These are phyloP conservation scores for Papilio polytes DNA, from an alignment of 1,140 invertebrate genomes.

Conservation along the genomic window DNA sequence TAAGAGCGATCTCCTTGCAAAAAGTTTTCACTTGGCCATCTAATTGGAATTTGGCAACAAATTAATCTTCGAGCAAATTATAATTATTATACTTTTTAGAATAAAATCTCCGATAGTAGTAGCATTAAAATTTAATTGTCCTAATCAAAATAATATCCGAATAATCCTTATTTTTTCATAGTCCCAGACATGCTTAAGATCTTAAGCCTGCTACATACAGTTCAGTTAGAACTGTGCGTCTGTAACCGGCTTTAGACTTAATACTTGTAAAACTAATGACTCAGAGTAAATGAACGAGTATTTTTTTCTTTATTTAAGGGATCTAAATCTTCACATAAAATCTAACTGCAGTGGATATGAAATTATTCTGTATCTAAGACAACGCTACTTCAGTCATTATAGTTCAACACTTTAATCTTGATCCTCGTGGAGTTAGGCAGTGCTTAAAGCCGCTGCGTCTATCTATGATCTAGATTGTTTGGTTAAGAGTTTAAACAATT, in stretches of 20 bases:
- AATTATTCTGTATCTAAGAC: not conserved
- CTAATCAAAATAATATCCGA: not conserved
- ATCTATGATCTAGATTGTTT: conserved; percentile 21
- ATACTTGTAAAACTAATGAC: too few species aligned
- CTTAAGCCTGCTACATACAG: too few species aligned
- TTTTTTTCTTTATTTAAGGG: too few species aligned
- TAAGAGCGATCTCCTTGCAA: conserved; percentile 9
- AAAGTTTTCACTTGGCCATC: conserved; percentile 16
- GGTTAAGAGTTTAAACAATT: conserved; percentile 7
- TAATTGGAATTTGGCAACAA: conserved; percentile 27
- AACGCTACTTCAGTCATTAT: conserved; percentile 16
- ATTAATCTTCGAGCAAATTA: conserved; percentile 15
- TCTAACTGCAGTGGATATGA: too few species aligned
- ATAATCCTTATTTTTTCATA: not conserved
- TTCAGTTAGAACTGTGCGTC: too few species aligned
- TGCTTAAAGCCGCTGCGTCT: conserved; percentile 1
- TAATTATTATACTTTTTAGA: not conserved
- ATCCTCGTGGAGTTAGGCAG: conserved; percentile 4
- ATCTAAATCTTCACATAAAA: too few species aligned
- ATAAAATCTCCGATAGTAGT: not conserved
- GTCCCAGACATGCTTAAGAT: not conserved
- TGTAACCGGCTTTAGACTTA: too few species aligned
- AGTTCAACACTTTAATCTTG: conserved; percentile 30
- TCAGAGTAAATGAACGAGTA: too few species aligned
- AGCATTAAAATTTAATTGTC: not conserved